phyloP scores from a whole-genome alignment of 2,888 invertebrate genomes.

The Microctonus aethiopoides region DNA sequence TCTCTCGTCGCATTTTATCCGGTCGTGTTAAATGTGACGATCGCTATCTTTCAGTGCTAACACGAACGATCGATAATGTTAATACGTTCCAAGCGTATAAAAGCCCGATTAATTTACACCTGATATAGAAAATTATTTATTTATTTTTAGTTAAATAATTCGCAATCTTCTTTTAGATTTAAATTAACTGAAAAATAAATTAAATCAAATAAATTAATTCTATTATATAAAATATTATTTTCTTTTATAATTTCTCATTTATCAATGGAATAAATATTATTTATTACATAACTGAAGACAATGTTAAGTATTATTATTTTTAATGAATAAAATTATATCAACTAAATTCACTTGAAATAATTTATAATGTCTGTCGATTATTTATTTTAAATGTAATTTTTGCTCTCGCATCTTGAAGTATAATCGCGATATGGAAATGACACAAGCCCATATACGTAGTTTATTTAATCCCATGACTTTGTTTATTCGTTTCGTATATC shows the following conservation, averaged over 20 bases:
- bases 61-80: constrained; percentile 20
- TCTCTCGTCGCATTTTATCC: constrained; percentile 3
- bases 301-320: neutral
- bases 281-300: neutral
- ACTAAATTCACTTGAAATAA: neutral
- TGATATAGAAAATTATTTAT: neutral
- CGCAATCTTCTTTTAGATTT: no score
- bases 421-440: neutral
- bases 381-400: no score
- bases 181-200: no score
- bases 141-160: neutral
- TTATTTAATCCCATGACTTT: neutral
- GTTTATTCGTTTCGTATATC: neutral
- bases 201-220: no score
- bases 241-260: neutral
- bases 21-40: constrained; percentile 16
- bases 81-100: neutral
- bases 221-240: no score
- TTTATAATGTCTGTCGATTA: no score
- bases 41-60: constrained; percentile 10
- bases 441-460: neutral
- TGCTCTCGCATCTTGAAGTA: neutral
- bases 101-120: neutral
- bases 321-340: neutral
- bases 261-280: neutral